Evolutionary conservation across 2,797 vertebrate species (phyloP).

Genomic region (Moxostoma hubbsi): DNA sequence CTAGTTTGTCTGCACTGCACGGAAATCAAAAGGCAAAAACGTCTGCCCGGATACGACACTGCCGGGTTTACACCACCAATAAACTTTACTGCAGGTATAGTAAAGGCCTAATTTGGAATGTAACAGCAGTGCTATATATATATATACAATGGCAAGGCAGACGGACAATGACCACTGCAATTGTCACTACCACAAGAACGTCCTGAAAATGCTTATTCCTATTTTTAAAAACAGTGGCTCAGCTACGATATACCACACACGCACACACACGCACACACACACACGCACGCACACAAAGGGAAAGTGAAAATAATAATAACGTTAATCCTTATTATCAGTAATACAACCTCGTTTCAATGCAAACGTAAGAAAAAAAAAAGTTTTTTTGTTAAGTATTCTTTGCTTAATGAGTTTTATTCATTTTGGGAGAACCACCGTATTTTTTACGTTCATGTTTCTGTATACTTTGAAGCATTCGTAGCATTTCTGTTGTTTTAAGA

Average conservation of each 20-base stretch:
- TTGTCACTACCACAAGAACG: slow-evolving; percentile 64
- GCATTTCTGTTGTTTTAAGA: too few species aligned
- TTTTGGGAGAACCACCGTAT: not conserved
- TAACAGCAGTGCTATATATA: slow-evolving; percentile 71
- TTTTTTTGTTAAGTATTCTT: too few species aligned
- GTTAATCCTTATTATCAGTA: not conserved
- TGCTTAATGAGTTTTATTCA: not conserved
- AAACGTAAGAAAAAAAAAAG: not conserved
- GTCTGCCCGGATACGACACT: slow-evolving; percentile 62
- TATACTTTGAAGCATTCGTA: too few species aligned
- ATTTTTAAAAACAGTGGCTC: too few species aligned
- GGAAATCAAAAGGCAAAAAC: slow-evolving; percentile 56
- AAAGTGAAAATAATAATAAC: not conserved
- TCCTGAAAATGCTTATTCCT: slow-evolving; percentile 57
- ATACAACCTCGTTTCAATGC: not conserved
- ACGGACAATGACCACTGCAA: slow-evolving; percentile 56
- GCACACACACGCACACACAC: too few species aligned
- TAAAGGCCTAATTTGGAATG: slow-evolving; percentile 91
- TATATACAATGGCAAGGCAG: slow-evolving; percentile 73
- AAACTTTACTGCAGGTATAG: slow-evolving; percentile 97
- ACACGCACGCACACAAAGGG: slow-evolving; percentile 5
- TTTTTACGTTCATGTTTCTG: too few species aligned
- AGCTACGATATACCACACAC: too few species aligned
- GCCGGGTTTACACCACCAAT: slow-evolving; percentile 91
- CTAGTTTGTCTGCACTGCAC: slow-evolving; percentile 49